Percentiles rank a stretch among this genome's conserved stretches.
phyloP scores from a whole-genome alignment of 2,113 vertebrate genomes.

The Trogon melanurus region DNA sequence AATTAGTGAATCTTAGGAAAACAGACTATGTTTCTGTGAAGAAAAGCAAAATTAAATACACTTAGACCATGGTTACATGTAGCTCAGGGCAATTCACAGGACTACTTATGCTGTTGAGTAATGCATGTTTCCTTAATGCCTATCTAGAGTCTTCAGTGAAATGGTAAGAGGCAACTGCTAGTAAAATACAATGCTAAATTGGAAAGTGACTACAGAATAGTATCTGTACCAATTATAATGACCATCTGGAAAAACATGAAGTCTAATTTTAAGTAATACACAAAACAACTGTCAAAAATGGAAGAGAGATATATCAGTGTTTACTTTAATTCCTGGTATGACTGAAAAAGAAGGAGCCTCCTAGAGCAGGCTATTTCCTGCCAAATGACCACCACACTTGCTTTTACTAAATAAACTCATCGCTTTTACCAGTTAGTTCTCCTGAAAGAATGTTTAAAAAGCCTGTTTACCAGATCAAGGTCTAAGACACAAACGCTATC shows the following conservation, averaged over 20 bases:
- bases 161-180: not conserved
- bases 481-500: not conserved
- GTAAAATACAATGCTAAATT: not conserved
- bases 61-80: not conserved
- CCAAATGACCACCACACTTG: accelerated
- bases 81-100: not conserved
- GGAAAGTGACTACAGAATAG: not conserved
- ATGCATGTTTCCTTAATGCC: not conserved
- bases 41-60: not conserved
- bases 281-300: not conserved
- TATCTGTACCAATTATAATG: not conserved
- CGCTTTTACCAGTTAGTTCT: not conserved
- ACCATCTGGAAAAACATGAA: not conserved
- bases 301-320: not conserved
- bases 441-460: not conserved
- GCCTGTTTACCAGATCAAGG: not conserved
- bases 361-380: not conserved
- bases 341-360: not conserved
- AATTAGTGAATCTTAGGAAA: not conserved
- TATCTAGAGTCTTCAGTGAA: not conserved
- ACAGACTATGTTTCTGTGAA: not conserved
- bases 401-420: not conserved
- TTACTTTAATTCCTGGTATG: not conserved
- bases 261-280: not conserved
- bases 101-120: not conserved